phyloP scores from a whole-genome alignment of 2,113 vertebrate species.

The Burhinus oedicnemus region DNA sequence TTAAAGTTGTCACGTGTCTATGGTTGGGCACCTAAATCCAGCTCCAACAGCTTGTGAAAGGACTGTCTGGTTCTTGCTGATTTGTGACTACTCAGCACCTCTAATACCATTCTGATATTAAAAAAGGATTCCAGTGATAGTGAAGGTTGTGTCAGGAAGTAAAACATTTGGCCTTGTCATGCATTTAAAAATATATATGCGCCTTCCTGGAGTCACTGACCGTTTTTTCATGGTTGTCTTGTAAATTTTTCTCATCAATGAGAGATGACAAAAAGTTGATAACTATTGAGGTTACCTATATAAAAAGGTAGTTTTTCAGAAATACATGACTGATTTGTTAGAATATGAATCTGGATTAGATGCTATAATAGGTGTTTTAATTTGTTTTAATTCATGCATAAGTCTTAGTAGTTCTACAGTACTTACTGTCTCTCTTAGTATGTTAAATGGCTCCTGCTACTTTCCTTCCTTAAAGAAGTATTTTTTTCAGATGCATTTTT shows the following conservation, averaged over 20 bases:
- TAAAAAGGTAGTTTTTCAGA: neutral
- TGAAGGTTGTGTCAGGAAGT: neutral
- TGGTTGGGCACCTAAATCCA: neutral
- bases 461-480: neutral
- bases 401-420: neutral
- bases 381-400: neutral
- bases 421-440: neutral
- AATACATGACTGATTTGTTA: neutral
- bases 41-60: neutral
- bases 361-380: neutral
- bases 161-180: neutral
- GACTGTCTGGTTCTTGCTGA: neutral
- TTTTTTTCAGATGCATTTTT: neutral
- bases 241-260: neutral
- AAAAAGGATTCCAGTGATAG: neutral
- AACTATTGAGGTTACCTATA: neutral
- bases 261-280: neutral
- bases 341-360: neutral
- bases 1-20: constrained; percentile 14
- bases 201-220: neutral
- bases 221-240: neutral
- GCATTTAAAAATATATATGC: neutral
- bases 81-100: neutral
- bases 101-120: neutral
- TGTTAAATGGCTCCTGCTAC: neutral